Evolutionary conservation across 2,113 vertebrate genomes (phyloP).

Genomic region (Ophthalmolycus amberensis): DNA sequence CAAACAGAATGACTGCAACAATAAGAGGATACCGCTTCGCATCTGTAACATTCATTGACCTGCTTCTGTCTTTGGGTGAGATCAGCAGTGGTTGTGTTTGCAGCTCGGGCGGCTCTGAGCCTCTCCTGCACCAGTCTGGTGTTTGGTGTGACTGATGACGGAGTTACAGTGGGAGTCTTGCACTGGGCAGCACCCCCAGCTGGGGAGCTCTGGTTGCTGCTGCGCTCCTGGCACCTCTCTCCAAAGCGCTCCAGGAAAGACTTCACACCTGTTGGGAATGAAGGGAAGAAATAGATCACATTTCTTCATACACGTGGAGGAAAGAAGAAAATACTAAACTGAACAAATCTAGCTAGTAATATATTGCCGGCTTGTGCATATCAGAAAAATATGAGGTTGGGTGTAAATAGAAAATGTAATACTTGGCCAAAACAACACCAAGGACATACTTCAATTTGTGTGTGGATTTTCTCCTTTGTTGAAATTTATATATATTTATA

Average conservation of each 20-base stretch:
- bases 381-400: background rate
- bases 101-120: slow-evolving; percentile 84
- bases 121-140: slow-evolving; percentile 89
- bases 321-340: background rate
- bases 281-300: background rate
- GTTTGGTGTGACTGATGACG: slow-evolving; percentile 84
- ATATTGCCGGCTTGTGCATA: background rate
- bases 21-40: background rate
- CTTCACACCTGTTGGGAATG: slow-evolving; percentile 84
- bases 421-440: background rate
- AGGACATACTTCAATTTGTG: too few relatives aligned
- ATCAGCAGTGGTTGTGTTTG: slow-evolving; percentile 85
- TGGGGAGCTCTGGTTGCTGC: slow-evolving; percentile 75
- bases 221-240: slow-evolving; percentile 88
- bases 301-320: background rate
- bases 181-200: slow-evolving; percentile 50
- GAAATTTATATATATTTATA: too few relatives aligned
- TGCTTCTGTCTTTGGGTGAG: slow-evolving; percentile 89
- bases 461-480: too few relatives aligned
- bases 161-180: slow-evolving; percentile 76
- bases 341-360: background rate
- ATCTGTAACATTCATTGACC: slow-evolving; percentile 73
- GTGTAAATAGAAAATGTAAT: too few relatives aligned
- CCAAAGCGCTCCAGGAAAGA: slow-evolving; percentile 94
- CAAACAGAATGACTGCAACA: background rate